Evolutionary conservation across 1,140 invertebrate species (phyloP), one percentile per base, ranked within the genome.

Genomic region (Bombus polaris): DNA sequence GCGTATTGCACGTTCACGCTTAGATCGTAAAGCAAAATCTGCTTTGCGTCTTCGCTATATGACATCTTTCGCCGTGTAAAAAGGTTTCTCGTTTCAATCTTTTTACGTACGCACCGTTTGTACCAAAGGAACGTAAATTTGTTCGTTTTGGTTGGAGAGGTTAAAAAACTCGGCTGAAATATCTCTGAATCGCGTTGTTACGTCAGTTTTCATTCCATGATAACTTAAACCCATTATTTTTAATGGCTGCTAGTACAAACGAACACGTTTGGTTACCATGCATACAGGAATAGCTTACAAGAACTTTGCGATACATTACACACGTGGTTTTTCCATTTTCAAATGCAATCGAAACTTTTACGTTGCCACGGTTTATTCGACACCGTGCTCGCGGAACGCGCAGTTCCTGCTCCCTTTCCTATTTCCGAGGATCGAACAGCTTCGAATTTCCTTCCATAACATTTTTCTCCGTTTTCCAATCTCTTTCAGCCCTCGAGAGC

Each of bases 401-500:
- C 13, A 22, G 28, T 25, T 28, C 12, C 44, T 32, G 10, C n/a
- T 10, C 57, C 68, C 59, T 53, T 81, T 57, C 59, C 71, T 72
- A 81, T 74, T 74, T 59, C 71, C 6, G 44, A 66, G 35, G 35
- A 68, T 62, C 62, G 89, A 66, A 70, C 57, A 73, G 53, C 62
- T 80, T 70, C 74, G 80, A 81, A 82, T 83, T 18, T 82, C 47
- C 66, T 42, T 78, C 66, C 59, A 59, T 62, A 68, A 72, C 57
- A 73, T 70, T 81, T 83, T 42, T 85, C 88, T 74, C 32, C 47
- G 72, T 66, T 68, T 80, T 39, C 85, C 78, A 83, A 85, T 89
- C 81, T 85, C 87, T 79, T 90, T 66, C 77, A 72, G 65, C 70
- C 81, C 70, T 83, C 42, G 88, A 78, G 35, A 81, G 76, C 88